Conservation (phyloP, 2,113 vertebrate genomes). For the Sclerurus mexicanus region DNA sequence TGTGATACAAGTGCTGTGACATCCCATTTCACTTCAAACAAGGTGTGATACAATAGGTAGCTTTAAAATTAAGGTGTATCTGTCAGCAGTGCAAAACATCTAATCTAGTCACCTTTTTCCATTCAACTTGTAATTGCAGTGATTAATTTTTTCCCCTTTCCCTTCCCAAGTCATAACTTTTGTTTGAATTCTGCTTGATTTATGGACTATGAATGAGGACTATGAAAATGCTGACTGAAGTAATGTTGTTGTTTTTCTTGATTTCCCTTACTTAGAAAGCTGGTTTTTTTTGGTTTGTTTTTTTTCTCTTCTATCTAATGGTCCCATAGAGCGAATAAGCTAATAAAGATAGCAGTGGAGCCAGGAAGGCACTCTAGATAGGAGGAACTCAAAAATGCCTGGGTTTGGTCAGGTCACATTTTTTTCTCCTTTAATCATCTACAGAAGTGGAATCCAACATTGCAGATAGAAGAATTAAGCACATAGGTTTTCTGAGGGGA, state of each 20-base stretch:
- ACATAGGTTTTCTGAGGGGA: neutral
- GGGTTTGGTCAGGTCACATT: constrained; percentile 27
- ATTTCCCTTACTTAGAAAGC: neutral
- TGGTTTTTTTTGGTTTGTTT: neutral
- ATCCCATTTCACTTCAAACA: neutral
- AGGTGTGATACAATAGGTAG: neutral
- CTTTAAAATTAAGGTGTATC: neutral
- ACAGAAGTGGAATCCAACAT: constrained; percentile 7
- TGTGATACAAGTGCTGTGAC: neutral
- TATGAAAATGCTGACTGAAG: constrained; percentile 31
- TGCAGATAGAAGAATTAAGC: neutral
- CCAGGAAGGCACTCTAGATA: neutral
- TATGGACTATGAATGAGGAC: neutral
- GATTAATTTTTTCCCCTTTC: neutral
- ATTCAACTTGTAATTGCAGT: neutral
- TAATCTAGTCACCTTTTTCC: neutral
- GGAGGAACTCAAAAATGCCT: neutral
- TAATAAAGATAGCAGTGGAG: constrained; percentile 47
- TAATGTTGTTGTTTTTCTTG: neutral
- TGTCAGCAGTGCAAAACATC: neutral
- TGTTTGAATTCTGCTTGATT: neutral
- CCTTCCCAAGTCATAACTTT: neutral
- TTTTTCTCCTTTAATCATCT: constrained; percentile 31
- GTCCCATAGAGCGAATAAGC: neutral
- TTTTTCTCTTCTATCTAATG: neutral